Base-by-base conservation (phyloP, 2,113 vertebrate genomes). In the Clarias batrachus region DNA sequence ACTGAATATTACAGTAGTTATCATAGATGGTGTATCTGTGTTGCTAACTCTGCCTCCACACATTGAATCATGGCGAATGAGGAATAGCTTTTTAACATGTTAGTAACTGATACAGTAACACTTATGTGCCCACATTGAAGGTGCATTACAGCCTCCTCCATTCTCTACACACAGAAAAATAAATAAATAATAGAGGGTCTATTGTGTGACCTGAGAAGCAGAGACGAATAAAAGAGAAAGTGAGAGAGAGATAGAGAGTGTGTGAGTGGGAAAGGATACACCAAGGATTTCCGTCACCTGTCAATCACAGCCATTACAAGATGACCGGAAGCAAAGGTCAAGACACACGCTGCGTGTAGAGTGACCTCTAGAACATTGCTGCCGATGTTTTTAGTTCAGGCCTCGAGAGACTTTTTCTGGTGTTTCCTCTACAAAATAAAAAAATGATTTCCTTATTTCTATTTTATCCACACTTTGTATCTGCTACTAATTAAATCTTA, bases 31-130 rank as follows among this genome's bases (percentile, higher is more conserved):
- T 71, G 82, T 70, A 48, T 83, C 66, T 33, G 68, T 73, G 27
- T n/a, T 73, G 82, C 33, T 84, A 73, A 84, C 25, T 37, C 68
- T 84, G 82, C 56, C 54, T 59, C 19, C 56, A 27, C 27, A 10
- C 68, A 84, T 10, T 84, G 70, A 84, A 73, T 84, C 30, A 74
- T 73, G 56, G 60, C 21, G 57, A 84, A 41, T 73, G 68, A 84
- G 68, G 33, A 37, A 37, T 70, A 33, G 33, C 66, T 70, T 17
- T 25, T 66, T 66, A 14, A 13, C 63, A 66, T 66, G 63, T 66
- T n/a, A 27, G n/a, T 66, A 66, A 66, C 4, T 66, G 25, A 66
- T 66, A n/a, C 63, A 11, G 12, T 66, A n/a, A 66, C 63, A 66
- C 23, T 30, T 21, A 54, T 71, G 52, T n/a, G 14, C 11, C 70